Conservation (phyloP, 2,888 invertebrate genomes). For the Beris morrisii region DNA sequence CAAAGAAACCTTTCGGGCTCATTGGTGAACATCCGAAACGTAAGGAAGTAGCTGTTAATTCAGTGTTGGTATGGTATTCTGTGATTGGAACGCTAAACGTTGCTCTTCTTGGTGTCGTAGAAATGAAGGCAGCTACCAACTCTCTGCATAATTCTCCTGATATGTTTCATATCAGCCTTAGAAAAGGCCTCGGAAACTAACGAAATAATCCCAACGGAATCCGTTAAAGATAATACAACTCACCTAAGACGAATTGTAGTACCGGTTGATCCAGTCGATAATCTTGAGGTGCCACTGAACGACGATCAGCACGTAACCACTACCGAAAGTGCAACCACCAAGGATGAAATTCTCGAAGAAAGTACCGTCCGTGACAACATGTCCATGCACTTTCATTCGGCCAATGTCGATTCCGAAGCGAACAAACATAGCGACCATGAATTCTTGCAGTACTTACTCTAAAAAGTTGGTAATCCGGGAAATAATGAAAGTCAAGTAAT, state of each 20-base stretch:
- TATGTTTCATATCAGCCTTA: constrained; percentile 39
- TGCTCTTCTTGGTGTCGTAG: constrained; percentile 20
- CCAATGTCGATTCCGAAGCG: constrained; percentile 38
- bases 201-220: constrained; percentile 61
- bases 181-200: constrained; percentile 52
- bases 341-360: constrained; percentile 57
- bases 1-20: too few species aligned
- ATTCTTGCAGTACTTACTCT: constrained; percentile 49
- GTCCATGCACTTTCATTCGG: constrained; percentile 63
- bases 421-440: constrained; percentile 51
- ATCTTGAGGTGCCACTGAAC: constrained; percentile 48
- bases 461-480: constrained; percentile 21
- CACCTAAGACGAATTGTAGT: constrained; percentile 18
- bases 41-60: constrained; percentile 29
- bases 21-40: constrained; percentile 41
- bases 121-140: constrained; percentile 24
- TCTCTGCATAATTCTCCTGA: constrained; percentile 1
- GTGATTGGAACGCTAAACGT: background rate
- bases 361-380: constrained; percentile 55
- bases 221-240: background rate
- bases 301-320: constrained; percentile 50
- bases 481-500: constrained; percentile 27
- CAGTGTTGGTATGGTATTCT: constrained; percentile 31
- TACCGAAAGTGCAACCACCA: constrained; percentile 34
- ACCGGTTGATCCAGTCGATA: constrained; percentile 10